Conservation (phyloP, 1,140 invertebrate genomes). For the Sitobion miscanthi region DNA sequence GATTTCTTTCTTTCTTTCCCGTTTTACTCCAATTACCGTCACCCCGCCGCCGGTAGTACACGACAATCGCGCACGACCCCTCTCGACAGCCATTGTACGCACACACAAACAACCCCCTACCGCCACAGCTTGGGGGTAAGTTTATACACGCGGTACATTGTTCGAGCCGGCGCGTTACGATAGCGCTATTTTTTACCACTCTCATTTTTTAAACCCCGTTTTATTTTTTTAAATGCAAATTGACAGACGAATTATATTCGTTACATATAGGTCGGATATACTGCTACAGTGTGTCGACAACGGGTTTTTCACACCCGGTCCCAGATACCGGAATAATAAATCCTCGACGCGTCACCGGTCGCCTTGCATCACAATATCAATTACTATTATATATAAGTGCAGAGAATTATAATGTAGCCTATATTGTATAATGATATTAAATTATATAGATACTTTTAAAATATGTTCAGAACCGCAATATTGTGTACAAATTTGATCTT, state of each 20-base stretch:
- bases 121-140: not conserved
- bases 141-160: constrained; percentile 1
- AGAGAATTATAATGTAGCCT: not conserved
- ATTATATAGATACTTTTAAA: not conserved
- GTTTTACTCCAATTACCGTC: constrained; percentile 55
- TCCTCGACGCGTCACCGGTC: not conserved
- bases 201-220: not conserved
- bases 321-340: not conserved
- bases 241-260: not conserved
- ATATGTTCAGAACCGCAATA: no score
- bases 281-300: not conserved
- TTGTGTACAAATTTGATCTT: no score
- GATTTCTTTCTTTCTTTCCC: constrained; percentile 49
- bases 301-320: constrained; percentile 9
- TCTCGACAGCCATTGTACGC: constrained; percentile 24
- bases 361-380: not conserved
- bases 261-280: not conserved
- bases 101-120: not conserved
- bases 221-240: constrained; percentile 43
- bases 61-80: constrained; percentile 2
- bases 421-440: not conserved
- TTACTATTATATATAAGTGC: not conserved
- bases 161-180: not conserved
- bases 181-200: not conserved
- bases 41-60: not conserved